These are phyloP conservation scores for Pinna nobilis DNA, from an alignment of 1,140 invertebrate genomes.

Conservation along the genomic window DNA sequence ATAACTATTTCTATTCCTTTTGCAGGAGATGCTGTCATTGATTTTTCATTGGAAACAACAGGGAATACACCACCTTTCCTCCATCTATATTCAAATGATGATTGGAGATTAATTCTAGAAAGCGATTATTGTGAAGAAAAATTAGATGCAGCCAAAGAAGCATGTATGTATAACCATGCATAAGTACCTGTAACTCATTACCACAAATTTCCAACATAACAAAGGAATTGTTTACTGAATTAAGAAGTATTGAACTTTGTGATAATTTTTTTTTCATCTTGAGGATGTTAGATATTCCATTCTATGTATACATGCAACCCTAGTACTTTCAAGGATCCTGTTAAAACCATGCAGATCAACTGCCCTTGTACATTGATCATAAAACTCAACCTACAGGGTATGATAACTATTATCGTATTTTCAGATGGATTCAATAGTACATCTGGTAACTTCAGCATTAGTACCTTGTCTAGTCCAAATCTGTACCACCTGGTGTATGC, in stretches of 20 bases:
- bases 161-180: slow-evolving; percentile 46
- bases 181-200: neutral
- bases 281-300: too few species aligned
- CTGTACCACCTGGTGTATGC: slow-evolving; percentile 67
- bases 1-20: slow-evolving; percentile 19
- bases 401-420: slow-evolving; percentile 20
- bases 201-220: neutral
- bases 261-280: neutral
- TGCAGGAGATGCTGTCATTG: slow-evolving; percentile 62
- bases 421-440: slow-evolving; percentile 56
- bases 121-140: slow-evolving; percentile 73
- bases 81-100: slow-evolving; percentile 62
- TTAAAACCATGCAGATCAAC: too few species aligned
- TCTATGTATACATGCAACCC: too few species aligned
- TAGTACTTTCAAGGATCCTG: too few species aligned
- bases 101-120: slow-evolving; percentile 64
- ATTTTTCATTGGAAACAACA: slow-evolving; percentile 58
- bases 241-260: neutral
- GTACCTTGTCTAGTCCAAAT: slow-evolving; percentile 51
- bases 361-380: neutral
- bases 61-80: slow-evolving; percentile 44
- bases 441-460: slow-evolving; percentile 53
- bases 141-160: slow-evolving; percentile 67
- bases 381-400: neutral
- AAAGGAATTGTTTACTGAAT: neutral